phyloP scores from a whole-genome alignment of 2,888 invertebrate species.

The Phyto melanocephala region DNA sequence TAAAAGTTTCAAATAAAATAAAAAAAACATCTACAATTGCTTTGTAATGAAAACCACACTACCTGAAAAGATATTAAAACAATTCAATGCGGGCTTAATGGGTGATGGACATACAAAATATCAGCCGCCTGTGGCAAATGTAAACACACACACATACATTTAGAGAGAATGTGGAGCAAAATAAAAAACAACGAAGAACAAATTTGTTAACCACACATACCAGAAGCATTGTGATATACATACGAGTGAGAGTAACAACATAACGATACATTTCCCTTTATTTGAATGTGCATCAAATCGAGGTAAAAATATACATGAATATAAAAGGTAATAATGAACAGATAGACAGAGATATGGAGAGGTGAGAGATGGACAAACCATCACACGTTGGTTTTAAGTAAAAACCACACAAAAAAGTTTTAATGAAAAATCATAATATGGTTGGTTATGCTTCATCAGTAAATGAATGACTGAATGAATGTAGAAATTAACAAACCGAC shows the following conservation, averaged over 20 bases:
- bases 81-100: background rate
- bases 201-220: conserved; percentile 23
- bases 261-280: conserved; percentile 39
- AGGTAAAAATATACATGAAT: conserved; percentile 21
- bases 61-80: conserved; percentile 16
- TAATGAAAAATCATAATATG: conserved; percentile 64
- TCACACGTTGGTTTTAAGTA: conserved; percentile 38
- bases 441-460: conserved; percentile 58
- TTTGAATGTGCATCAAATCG: conserved; percentile 52
- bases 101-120: too few relatives aligned
- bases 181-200: background rate
- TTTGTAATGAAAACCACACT: conserved; percentile 21
- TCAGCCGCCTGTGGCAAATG: background rate
- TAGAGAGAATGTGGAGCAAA: background rate
- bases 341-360: background rate
- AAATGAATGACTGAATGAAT: conserved; percentile 8
- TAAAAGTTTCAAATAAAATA: conserved; percentile 8
- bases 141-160: background rate
- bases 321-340: background rate
- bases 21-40: conserved; percentile 10
- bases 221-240: background rate
- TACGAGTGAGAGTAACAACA: too few relatives aligned
- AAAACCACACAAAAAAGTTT: conserved; percentile 60
- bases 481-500: conserved; percentile 1
- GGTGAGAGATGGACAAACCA: background rate